Base-by-base conservation (phyloP, 2,797 vertebrate genomes). In the Cuculus canorus region DNA sequence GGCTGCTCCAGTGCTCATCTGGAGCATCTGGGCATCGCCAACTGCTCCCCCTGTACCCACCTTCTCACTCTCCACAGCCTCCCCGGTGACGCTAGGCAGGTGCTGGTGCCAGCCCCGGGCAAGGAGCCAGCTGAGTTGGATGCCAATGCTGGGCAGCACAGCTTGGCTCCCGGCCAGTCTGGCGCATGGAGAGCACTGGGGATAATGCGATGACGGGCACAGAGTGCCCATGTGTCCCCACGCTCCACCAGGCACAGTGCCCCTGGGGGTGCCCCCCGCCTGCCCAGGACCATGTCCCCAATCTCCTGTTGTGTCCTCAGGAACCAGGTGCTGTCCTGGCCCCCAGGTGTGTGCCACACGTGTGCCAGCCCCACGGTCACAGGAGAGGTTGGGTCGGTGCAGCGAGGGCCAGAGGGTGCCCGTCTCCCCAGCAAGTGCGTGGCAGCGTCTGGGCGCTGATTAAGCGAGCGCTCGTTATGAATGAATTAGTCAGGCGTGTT, bases 401-500 rank as follows among this genome's bases (percentile, higher is more conserved):
- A 2, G 53, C 6, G 1, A 43, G 43, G 60, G 43, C 43, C 32
- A 0, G 65, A 48, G 59, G 65, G 92, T 86, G 80, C 87, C 59
- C 6, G 60, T 50, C 52, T 92, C 91, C 84, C 87, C 7, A 5
- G 81, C 3, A 16, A 85, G 89, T 4, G 9, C 33, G 23, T 93
- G 95, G 94, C 95, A 88, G 76, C 1, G 88, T 94, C 96, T 96
- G 93, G 92, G 93, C 30, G n/a, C 96, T 95, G 95, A 97, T 95
- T 96, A 96, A 97, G 91, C 17, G 8, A 90, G 84, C 1, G 77
- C 92, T 95, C 60, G 86, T 94, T 96, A 96, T 96, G 96, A 97
- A 97, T 97, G 97, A 97, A 97, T 97, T 97, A 96, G 92, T 92
- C 92, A 78, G 92, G 95, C 71, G 66, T 85, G 94, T 95, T 97